Evolutionary conservation across 2,888 invertebrate species (phyloP).

Genomic region (Catotricha subobsoleta): DNA sequence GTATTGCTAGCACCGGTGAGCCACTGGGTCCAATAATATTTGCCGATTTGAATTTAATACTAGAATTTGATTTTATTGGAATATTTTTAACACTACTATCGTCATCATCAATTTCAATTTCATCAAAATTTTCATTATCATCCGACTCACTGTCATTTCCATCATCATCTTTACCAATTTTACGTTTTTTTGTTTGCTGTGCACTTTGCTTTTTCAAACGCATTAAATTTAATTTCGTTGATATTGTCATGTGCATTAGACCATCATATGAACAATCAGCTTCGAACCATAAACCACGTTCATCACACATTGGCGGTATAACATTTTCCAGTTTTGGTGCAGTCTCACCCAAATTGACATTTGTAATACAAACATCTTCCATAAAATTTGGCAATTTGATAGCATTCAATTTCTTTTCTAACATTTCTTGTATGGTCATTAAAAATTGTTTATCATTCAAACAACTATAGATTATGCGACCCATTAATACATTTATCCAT

Average conservation of each 20-base stretch:
- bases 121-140: no score
- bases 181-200: no score
- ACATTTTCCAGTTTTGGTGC: slow-evolving; percentile 43
- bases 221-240: slow-evolving; percentile 57
- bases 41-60: background rate
- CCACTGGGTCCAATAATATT: no score
- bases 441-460: slow-evolving; percentile 20
- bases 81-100: background rate
- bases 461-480: slow-evolving; percentile 24
- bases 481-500: slow-evolving; percentile 26
- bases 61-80: no score
- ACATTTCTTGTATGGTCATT: slow-evolving; percentile 23
- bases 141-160: background rate
- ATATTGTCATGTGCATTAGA: slow-evolving; percentile 53
- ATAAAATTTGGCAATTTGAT: slow-evolving; percentile 58
- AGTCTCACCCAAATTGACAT: slow-evolving; percentile 47
- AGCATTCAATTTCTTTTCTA: slow-evolving; percentile 27
- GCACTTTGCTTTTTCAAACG: slow-evolving; percentile 22
- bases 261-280: slow-evolving; percentile 61
- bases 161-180: background rate
- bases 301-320: slow-evolving; percentile 48
- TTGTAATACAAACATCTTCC: slow-evolving; percentile 55
- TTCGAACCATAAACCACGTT: slow-evolving; percentile 70
- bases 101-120: no score
- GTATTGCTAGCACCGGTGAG: background rate